Base-by-base conservation (phyloP, 1,140 invertebrate genomes). In the Acyrthosiphon pisum region DNA sequence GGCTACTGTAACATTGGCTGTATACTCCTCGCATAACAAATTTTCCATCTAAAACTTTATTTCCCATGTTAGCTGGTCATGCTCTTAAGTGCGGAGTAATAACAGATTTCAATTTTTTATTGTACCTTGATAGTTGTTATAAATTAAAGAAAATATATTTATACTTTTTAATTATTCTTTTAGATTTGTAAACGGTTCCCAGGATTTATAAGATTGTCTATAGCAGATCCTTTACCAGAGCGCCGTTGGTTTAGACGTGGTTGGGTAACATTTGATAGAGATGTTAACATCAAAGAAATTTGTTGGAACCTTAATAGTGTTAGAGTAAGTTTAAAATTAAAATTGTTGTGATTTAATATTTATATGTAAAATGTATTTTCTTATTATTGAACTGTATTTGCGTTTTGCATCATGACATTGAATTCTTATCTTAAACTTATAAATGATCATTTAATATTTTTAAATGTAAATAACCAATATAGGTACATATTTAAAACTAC, bases 261-360 rank as follows among this genome's bases (percentile, higher is more conserved):
- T 83, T 99, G 99, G 99, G 99, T 99, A 9, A 99, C 99, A 1
- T 99, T 99, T 95, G 97, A 98, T 94, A 96, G 98, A 76, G 97
- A 99, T 95, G 99, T 99, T 18, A 99, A 99, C 95, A 99, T 99
- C 94, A 99, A 99, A 95, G 99, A 99, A 95, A 99, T 99, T 93
- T 99, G 99, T 95, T 99, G 99, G 99, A 99, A 98, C 95, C 96
- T 99, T 22, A 99, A 99, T 95, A 99, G 99, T 94, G 98, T 99
- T 94, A 95, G 98, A 94, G 97, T 98, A 95, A 95, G 95, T 95
- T 30, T 83, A 90, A 7, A 35, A 53, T 76, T 53, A 3, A 68
- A 87, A 56, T 56, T 60, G 23, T 81, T 26, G 11, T 91, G n/a
- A 6, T 37, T 53, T 44, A 44, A 91, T 44, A 8, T 41, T 20